These are phyloP conservation scores for Thunnus maccoyii DNA, from an alignment of 2,113 vertebrate species.

Conservation along the genomic window DNA sequence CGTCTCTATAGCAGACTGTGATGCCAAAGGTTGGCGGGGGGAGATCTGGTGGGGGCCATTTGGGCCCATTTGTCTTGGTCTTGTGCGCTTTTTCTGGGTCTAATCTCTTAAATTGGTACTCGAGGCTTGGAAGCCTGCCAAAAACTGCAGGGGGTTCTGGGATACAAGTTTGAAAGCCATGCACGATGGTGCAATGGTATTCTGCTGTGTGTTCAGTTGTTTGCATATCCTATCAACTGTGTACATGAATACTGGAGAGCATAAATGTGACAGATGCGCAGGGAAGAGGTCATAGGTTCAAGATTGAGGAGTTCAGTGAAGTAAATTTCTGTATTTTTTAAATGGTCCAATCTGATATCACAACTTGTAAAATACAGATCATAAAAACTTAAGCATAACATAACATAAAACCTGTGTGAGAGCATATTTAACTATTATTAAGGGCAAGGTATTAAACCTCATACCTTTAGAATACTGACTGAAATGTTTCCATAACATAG, in stretches of 20 bases:
- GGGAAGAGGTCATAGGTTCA: background rate
- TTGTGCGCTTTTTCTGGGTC: conserved; percentile 83
- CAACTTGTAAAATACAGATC: too few relatives aligned
- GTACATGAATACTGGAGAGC: background rate
- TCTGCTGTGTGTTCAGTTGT: conserved; percentile 21
- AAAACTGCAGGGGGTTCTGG: conserved; percentile 64
- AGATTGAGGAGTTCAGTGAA: background rate
- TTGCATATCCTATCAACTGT: conserved; percentile 34
- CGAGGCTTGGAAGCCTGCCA: conserved; percentile 78
- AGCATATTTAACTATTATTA: too few relatives aligned
- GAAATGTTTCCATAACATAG: too few relatives aligned
- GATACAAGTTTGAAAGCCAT: conserved; percentile 59
- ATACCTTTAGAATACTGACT: too few relatives aligned
- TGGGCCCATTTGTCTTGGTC: conserved; percentile 81
- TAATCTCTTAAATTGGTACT: conserved; percentile 85
- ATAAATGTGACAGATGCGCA: conserved; percentile 16
- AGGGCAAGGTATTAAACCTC: too few relatives aligned
- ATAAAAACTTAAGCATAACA: too few relatives aligned
- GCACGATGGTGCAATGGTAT: conserved; percentile 23
- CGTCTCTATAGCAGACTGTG: conserved; percentile 77
- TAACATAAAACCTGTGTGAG: too few relatives aligned
- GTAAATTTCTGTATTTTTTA: background rate
- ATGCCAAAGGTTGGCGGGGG: conserved; percentile 73
- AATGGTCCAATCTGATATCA: background rate
- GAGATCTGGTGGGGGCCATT: conserved; percentile 64